Percentiles rank a stretch among this genome's conserved stretches.
Evolutionary conservation across 2,888 invertebrate genomes (phyloP).

Genomic region (Seira sanloemensis): DNA sequence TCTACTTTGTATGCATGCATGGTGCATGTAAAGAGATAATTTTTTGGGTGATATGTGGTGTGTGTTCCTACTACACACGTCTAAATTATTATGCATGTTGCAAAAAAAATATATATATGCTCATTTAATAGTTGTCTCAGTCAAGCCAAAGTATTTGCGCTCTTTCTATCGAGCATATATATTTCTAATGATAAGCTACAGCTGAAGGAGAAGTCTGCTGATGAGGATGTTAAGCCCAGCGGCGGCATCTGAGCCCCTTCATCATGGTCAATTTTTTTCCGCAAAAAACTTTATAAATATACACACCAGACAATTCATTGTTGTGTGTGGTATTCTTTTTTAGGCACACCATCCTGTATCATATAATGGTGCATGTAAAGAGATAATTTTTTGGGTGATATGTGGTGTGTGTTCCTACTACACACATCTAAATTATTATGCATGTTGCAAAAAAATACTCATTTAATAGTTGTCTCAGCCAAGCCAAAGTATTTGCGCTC

Average conservation of each 20-base stretch:
- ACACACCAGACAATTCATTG: too few species aligned
- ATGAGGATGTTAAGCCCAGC: conserved; percentile 27
- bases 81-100: neutral
- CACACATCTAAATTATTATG: neutral
- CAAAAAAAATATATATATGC: too few species aligned
- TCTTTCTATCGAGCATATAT: too few species aligned
- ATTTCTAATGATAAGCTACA: neutral
- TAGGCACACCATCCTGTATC: too few species aligned
- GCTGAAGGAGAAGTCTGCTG: neutral
- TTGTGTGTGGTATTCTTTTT: too few species aligned
- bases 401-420: conserved; percentile 49
- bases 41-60: neutral
- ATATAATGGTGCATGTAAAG: neutral
- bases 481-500: too few species aligned
- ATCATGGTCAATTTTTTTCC: conserved; percentile 45
- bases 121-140: too few species aligned
- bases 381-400: neutral
- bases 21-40: neutral
- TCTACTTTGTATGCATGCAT: neutral
- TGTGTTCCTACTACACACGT: neutral
- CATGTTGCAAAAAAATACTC: neutral
- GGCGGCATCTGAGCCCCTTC: conserved; percentile 54
- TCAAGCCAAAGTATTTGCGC: too few species aligned
- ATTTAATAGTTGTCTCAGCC: too few species aligned
- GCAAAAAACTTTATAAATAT: conserved; percentile 54